Conservation (phyloP, 2,888 invertebrate genomes). For the Ennomos fuscantarius region DNA sequence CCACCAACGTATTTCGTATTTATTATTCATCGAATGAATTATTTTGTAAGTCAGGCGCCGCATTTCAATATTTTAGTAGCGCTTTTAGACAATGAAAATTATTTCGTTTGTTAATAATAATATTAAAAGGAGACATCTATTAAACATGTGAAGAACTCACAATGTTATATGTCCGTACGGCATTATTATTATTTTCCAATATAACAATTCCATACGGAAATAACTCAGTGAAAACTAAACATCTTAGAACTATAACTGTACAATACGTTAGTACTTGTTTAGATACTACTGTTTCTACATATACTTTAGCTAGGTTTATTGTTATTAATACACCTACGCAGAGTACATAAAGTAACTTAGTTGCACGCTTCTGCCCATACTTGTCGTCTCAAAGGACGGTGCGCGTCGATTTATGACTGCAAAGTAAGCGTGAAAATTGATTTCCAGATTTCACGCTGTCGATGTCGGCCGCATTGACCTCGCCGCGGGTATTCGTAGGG, state of each 20-base stretch:
- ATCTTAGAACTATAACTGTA: background rate
- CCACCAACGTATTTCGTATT: constrained; percentile 25
- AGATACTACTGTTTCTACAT: no score
- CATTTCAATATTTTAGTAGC: constrained; percentile 40
- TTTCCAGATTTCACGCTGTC: constrained; percentile 48
- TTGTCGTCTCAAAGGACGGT: constrained; percentile 57
- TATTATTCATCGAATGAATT: constrained; percentile 30
- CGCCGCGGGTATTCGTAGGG: constrained; percentile 33
- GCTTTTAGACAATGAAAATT: constrained; percentile 1
- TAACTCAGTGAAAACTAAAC: no score
- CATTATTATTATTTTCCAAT: no score
- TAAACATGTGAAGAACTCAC: no score
- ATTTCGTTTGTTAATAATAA: background rate
- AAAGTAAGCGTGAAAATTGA: constrained; percentile 53
- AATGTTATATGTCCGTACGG: no score
- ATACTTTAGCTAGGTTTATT: no score
- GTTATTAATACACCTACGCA: background rate
- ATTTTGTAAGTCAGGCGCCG: constrained; percentile 21
- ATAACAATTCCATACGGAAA: no score
- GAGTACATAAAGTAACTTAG: constrained; percentile 28
- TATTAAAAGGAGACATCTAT: no score
- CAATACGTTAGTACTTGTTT: no score
- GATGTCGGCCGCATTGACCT: constrained; percentile 42
- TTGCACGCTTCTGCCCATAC: constrained; percentile 50
- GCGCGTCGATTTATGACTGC: constrained; percentile 49